Conservation (phyloP, 1,140 invertebrate species). For the Pachyrhynchus sulphureomaculatus region DNA sequence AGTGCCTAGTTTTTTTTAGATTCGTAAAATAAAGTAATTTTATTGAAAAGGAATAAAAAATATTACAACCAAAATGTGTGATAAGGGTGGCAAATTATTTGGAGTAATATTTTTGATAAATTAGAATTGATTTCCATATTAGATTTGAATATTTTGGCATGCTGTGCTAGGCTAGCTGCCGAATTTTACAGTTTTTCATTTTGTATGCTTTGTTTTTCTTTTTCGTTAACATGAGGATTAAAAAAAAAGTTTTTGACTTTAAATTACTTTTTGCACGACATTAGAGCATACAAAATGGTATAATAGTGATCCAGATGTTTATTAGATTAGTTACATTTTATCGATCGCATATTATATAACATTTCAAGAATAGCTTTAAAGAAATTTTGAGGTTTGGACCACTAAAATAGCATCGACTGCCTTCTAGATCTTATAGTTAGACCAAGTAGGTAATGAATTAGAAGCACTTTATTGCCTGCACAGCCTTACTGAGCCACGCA, state of each 20-base stretch:
- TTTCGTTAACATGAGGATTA: background rate
- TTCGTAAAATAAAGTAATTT: background rate
- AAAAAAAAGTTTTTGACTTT: background rate
- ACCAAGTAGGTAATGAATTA: constrained; percentile 41
- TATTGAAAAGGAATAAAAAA: background rate
- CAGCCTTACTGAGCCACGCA: constrained; percentile 52
- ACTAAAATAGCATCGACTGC: constrained; percentile 36
- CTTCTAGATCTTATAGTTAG: constrained; percentile 27
- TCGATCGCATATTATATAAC: background rate
- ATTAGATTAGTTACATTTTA: background rate
- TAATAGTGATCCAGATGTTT: constrained; percentile 22
- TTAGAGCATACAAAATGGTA: constrained; percentile 49
- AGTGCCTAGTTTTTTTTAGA: constrained; percentile 4
- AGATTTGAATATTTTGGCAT: constrained; percentile 40
- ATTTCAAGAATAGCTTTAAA: background rate
- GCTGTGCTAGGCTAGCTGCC: constrained; percentile 44
- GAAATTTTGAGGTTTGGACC: constrained; percentile 20
- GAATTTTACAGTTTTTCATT: constrained; percentile 30
- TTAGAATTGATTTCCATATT: constrained; percentile 14
- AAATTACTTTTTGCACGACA: background rate
- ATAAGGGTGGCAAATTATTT: no score
- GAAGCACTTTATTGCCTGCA: constrained; percentile 50
- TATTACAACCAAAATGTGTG: background rate
- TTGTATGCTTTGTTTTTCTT: constrained; percentile 4
- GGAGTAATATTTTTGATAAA: constrained; percentile 16